These are phyloP conservation scores for Zophobas morio DNA, from an alignment of 1,140 invertebrate species.

Conservation along the genomic window DNA sequence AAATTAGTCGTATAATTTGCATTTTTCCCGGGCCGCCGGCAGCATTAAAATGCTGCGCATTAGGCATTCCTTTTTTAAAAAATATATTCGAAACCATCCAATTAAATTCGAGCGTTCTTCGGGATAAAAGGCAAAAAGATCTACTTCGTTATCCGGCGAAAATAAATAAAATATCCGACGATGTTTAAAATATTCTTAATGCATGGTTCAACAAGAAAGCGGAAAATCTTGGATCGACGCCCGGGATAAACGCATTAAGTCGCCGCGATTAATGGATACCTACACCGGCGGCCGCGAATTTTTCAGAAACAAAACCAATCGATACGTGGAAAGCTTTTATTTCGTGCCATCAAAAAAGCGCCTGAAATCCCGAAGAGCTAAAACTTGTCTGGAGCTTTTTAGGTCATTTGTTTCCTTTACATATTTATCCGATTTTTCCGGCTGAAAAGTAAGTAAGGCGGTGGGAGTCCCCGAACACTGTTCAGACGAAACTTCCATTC, in stretches of 20 bases:
- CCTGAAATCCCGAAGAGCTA: constrained; percentile 40
- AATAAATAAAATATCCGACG: constrained; percentile 28
- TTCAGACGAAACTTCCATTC: constrained; percentile 26
- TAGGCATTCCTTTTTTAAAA: constrained; percentile 37
- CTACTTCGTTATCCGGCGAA: constrained; percentile 38
- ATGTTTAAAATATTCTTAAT: constrained; percentile 13
- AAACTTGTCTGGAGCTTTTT: constrained; percentile 40
- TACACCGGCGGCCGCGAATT: neutral
- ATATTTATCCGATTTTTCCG: constrained; percentile 42
- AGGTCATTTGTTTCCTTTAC: constrained; percentile 41
- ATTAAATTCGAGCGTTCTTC: constrained; percentile 37
- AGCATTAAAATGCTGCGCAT: constrained; percentile 30
- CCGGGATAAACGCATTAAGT: neutral
- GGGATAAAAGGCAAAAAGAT: constrained; percentile 41
- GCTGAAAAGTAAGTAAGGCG: constrained; percentile 38
- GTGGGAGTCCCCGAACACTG: neutral
- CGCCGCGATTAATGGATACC: neutral
- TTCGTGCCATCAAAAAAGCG: constrained; percentile 28
- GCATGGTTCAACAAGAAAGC: neutral
- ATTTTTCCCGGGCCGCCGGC: constrained; percentile 23
- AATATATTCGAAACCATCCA: constrained; percentile 43
- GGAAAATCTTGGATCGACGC: neutral
- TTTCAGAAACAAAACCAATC: constrained; percentile 6
- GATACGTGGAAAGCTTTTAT: constrained; percentile 31
- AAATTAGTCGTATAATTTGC: constrained; percentile 37